Conservation (phyloP, 2,888 invertebrate genomes). For the Toxonevra muliebris region DNA sequence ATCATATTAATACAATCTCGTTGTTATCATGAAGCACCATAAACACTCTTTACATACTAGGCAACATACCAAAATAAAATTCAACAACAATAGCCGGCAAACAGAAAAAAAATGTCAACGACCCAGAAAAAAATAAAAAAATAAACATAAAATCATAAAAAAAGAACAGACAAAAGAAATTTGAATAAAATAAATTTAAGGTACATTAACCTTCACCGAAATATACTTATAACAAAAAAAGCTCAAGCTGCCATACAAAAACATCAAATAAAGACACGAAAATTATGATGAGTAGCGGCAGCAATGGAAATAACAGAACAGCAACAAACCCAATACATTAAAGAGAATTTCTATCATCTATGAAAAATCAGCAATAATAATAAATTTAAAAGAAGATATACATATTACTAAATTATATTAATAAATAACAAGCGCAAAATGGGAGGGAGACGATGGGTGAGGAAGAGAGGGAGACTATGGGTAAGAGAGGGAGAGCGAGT, state of each 20-base stretch:
- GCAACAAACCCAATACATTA: neutral
- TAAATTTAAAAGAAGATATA: too few species aligned
- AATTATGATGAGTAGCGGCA: neutral
- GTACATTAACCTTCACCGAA: constrained; percentile 46
- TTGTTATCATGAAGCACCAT: neutral
- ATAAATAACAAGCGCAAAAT: too few species aligned
- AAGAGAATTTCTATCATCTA: neutral
- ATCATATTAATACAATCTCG: neutral
- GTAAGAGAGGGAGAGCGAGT: too few species aligned
- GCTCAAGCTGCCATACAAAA: neutral
- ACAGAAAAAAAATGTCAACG: constrained; percentile 53
- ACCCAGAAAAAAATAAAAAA: constrained; percentile 41
- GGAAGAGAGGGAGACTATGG: too few species aligned
- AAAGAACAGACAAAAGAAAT: constrained; percentile 24
- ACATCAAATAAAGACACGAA: constrained; percentile 8
- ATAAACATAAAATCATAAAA: constrained; percentile 14
- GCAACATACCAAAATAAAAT: constrained; percentile 39
- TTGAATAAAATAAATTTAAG: constrained; percentile 52
- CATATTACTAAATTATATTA: too few species aligned
- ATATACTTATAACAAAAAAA: constrained; percentile 20
- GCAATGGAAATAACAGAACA: too few species aligned
- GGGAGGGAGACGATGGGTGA: too few species aligned
- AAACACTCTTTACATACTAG: neutral
- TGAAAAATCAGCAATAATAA: too few species aligned
- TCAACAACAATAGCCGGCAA: constrained; percentile 28